Base-by-base conservation (phyloP, 2,888 invertebrate genomes). In the Drosophila mulleri region DNA sequence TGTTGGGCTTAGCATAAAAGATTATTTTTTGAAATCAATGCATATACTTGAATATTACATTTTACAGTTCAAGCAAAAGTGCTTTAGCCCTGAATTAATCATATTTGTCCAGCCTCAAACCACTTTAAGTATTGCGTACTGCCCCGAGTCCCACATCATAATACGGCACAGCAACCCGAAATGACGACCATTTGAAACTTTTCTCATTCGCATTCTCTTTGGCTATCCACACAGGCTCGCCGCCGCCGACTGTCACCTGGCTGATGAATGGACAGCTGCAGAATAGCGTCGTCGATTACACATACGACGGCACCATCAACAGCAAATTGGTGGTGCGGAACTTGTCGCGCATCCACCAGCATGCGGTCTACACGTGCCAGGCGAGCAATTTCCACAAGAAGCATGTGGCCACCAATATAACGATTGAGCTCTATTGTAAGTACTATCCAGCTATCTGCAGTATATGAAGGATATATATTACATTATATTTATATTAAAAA, bases 341-440 rank as follows among this genome's bases (percentile, higher is more conserved):
- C 81, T 94, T 97, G 83, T 94, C 95, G 85, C 94, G 96, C 83
- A 94, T 95, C 72, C 96, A 96, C 93, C 95, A 96, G 80, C 95
- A 96, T 92, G 95, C 96, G 69, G 94, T 94, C 78, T 96, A 95
- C 93, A 96, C 95, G 71, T 97, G 97, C 92, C 96, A 96, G 92
- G 96, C 96, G 35, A 95, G 95, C 84, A 97, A 96, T 90, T 93
- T 93, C 75, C 93, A 92, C 84, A 93, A 93, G 88, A 93, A 93
- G 90, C 96, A 96, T 58, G 94, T 96, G 61, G 94, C 95, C 35
- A 94, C 95, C 42, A 95, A 95, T 72, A 95, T 96, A 67, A 95
- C 95, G 81, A 95, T 97, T 81, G 96, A 96, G 92, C 95, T 97
- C 93, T 95, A 96, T 90, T 94, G 96, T 96, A 92, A 95, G 95